phyloP scores from a whole-genome alignment of 2,888 invertebrate species.

The Melikaiella ostensackeni region DNA sequence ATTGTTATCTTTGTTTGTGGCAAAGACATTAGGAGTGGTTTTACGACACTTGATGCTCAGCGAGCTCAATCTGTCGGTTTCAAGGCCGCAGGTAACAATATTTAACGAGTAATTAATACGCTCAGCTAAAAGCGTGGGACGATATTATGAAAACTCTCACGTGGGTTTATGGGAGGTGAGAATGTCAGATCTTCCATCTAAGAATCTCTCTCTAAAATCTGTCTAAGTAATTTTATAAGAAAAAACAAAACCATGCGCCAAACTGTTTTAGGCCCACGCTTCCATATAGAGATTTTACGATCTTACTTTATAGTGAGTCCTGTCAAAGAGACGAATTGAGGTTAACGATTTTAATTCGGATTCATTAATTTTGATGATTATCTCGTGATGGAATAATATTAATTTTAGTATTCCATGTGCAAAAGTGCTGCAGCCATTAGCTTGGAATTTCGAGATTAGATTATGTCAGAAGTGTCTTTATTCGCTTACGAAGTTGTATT shows the following conservation, averaged over 20 bases:
- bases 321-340: background rate
- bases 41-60: conserved; percentile 2
- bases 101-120: conserved; percentile 29
- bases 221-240: background rate
- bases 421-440: background rate
- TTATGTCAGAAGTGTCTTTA: background rate
- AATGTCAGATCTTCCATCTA: conserved; percentile 17
- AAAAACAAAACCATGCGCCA: background rate
- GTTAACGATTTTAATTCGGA: background rate
- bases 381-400: background rate
- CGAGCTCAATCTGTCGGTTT: conserved; percentile 6
- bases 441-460: background rate
- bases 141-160: conserved; percentile 33
- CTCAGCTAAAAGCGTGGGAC: conserved; percentile 19
- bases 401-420: background rate
- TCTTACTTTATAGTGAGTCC: background rate
- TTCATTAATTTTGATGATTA: background rate
- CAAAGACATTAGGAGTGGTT: conserved; percentile 1
- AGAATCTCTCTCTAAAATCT: conserved; percentile 3
- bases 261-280: background rate
- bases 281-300: background rate
- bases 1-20: background rate
- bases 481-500: background rate
- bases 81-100: conserved; percentile 34
- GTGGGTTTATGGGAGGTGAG: conserved; percentile 13